Percentiles rank a stretch among this genome's conserved stretches.
Evolutionary conservation across 2,113 vertebrate species (phyloP).

Genomic region (Corvus hawaiiensis): DNA sequence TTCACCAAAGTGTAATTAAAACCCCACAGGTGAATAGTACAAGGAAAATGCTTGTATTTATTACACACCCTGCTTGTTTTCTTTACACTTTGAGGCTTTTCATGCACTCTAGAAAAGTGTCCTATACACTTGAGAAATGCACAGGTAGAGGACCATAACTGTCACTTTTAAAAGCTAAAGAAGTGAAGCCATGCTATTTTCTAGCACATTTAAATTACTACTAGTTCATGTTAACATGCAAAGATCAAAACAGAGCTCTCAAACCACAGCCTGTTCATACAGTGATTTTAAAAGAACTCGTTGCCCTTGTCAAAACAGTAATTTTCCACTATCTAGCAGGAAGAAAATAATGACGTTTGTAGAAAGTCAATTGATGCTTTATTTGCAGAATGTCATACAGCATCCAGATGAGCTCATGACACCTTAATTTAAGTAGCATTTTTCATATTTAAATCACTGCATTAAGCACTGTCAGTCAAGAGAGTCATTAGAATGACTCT

Average conservation of each 20-base stretch:
- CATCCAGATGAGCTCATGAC: background rate
- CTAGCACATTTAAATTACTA: background rate
- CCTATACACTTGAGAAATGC: background rate
- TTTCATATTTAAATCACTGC: constrained; percentile 17
- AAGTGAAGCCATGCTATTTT: background rate
- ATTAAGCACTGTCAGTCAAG: background rate
- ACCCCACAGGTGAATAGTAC: background rate
- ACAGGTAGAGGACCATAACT: background rate
- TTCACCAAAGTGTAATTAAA: background rate
- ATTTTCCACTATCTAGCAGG: constrained; percentile 23
- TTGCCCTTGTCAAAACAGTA: constrained; percentile 40
- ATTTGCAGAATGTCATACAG: constrained; percentile 5
- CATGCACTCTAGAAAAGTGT: background rate
- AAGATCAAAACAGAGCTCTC: constrained; percentile 43
- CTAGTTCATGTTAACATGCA: background rate
- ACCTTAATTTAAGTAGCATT: background rate
- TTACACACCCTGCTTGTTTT: background rate
- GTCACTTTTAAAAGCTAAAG: background rate
- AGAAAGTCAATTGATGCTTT: constrained; percentile 10
- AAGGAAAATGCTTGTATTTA: background rate
- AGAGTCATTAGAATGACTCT: background rate
- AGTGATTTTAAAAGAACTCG: background rate
- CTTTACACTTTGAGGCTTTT: background rate
- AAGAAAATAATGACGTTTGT: constrained; percentile 2
- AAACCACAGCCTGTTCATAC: background rate